Evolutionary conservation across 2,888 invertebrate species (phyloP).

Genomic region (Dolichopus griseipennis): DNA sequence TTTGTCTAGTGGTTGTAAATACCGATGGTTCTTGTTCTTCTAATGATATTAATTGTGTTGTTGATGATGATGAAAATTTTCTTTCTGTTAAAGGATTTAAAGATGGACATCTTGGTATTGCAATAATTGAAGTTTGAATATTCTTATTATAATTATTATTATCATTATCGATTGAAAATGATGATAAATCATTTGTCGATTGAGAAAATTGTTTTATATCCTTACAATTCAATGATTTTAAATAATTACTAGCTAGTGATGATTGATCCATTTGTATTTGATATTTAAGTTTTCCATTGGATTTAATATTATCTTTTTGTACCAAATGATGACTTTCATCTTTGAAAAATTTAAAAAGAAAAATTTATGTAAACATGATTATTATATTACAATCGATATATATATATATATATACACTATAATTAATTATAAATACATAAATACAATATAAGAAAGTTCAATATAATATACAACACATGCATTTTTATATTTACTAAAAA

Average conservation of each 20-base stretch:
- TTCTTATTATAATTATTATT: conserved; percentile 10
- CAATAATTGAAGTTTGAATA: conserved; percentile 14
- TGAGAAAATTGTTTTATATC: conserved; percentile 40
- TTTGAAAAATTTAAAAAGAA: not conserved
- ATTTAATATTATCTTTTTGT: not conserved
- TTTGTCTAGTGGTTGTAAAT: not conserved
- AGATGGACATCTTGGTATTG: conserved; percentile 22
- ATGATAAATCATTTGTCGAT: conserved; percentile 45
- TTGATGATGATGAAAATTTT: not conserved
- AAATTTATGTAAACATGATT: too few relatives aligned
- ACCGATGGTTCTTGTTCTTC: too few relatives aligned
- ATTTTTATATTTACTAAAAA: not conserved
- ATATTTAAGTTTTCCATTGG: not conserved
- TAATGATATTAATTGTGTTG: not conserved
- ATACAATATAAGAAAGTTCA: not conserved
- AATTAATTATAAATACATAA: not conserved
- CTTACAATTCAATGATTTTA: conserved; percentile 12
- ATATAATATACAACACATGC: not conserved
- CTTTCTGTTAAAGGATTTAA: conserved; percentile 15
- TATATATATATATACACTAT: not conserved
- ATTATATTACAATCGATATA: not conserved
- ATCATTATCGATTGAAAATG: conserved; percentile 7
- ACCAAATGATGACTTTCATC: not conserved
- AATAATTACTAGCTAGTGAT: not conserved
- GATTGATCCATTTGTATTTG: not conserved